These are phyloP conservation scores for Cephalopterus ornatus DNA, from an alignment of 2,113 vertebrate genomes.

Conservation along the genomic window DNA sequence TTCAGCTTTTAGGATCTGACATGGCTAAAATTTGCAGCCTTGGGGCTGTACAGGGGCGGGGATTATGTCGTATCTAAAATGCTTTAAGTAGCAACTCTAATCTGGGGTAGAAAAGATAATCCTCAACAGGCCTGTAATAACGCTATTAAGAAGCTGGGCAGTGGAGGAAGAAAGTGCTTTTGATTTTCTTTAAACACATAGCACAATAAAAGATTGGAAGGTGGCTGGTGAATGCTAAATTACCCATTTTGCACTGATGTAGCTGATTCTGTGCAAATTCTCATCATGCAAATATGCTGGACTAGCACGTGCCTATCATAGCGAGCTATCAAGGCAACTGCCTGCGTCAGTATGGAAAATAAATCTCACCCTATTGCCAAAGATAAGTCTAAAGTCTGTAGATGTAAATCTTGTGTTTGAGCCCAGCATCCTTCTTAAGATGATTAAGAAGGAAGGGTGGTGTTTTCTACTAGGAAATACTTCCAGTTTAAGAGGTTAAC, in stretches of 20 bases:
- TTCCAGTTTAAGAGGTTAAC: background rate
- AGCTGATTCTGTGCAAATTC: background rate
- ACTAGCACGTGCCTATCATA: background rate
- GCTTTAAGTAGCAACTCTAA: background rate
- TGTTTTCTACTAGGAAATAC: constrained; percentile 11
- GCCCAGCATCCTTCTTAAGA: constrained; percentile 1
- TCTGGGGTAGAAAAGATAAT: background rate
- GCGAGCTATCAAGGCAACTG: background rate
- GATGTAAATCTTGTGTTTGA: background rate
- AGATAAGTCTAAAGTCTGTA: background rate
- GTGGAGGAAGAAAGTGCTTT: background rate
- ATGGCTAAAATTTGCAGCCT: background rate
- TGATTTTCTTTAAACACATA: background rate
- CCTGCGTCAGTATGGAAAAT: background rate
- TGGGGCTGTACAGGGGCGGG: background rate
- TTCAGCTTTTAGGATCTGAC: background rate
- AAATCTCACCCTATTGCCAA: background rate
- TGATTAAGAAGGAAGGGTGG: background rate
- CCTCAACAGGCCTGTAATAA: background rate
- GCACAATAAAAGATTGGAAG: background rate
- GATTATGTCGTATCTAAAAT: background rate
- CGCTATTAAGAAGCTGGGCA: background rate
- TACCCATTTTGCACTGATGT: background rate
- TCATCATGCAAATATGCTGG: background rate
- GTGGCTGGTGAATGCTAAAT: background rate